Evolutionary conservation across 2,888 invertebrate species (phyloP).

Genomic region (Reticulitermes lucifugus): DNA sequence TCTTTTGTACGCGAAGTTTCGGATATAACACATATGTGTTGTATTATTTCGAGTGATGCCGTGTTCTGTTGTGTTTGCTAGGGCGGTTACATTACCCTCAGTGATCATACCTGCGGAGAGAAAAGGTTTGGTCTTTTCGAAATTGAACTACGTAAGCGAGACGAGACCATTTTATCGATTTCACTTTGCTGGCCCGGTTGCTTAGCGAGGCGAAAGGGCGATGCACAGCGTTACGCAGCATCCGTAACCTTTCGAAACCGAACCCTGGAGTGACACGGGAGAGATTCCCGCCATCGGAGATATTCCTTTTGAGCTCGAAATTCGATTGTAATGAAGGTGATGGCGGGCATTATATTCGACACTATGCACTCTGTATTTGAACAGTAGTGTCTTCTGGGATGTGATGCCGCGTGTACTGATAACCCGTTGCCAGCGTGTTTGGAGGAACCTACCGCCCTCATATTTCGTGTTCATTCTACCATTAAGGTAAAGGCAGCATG

Average conservation of each 20-base stretch:
- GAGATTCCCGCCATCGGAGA: too few relatives aligned
- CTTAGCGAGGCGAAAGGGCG: neutral
- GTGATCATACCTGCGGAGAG: neutral
- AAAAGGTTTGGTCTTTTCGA: neutral
- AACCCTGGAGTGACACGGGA: too few relatives aligned
- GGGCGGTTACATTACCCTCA: neutral
- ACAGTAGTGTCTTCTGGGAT: too few relatives aligned
- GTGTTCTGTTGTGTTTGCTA: neutral
- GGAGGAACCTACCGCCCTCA: too few relatives aligned
- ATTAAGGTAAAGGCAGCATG: too few relatives aligned
- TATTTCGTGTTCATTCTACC: too few relatives aligned
- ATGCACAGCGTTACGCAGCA: neutral
- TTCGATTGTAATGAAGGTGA: too few relatives aligned
- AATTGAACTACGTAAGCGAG: conserved; percentile 18
- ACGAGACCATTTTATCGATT: conserved; percentile 27
- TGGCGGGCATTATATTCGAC: too few relatives aligned
- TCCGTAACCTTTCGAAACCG: conserved; percentile 2
- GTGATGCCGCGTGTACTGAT: too few relatives aligned
- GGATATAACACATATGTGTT: neutral
- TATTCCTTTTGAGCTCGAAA: too few relatives aligned
- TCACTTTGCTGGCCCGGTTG: neutral
- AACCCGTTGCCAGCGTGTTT: too few relatives aligned
- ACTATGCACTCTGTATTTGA: too few relatives aligned
- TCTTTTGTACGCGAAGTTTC: neutral
- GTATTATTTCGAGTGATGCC: neutral